Conservation (phyloP, 2,113 vertebrate genomes). For the Entosphenus tridentatus region DNA sequence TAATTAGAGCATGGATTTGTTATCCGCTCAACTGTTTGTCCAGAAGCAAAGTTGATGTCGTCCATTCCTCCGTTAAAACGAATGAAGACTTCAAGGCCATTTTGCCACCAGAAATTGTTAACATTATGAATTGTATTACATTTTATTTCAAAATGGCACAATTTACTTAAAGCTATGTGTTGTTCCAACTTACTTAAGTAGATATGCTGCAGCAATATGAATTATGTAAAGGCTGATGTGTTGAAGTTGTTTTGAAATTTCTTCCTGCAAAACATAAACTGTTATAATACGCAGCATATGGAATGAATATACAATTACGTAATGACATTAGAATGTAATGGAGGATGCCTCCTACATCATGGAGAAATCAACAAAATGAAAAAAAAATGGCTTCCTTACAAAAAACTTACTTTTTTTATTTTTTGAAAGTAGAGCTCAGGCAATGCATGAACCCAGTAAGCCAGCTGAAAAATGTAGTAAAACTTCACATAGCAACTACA, state of each 20-base stretch:
- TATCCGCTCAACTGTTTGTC: no score
- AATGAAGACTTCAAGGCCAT: no score
- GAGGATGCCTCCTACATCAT: not conserved
- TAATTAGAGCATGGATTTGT: no score
- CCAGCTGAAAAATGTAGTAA: constrained; percentile 85
- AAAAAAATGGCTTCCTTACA: constrained; percentile 5
- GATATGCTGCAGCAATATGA: constrained; percentile 63
- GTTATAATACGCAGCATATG: no score
- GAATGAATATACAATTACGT: constrained; percentile 4
- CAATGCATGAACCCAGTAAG: constrained; percentile 81
- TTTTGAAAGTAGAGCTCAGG: constrained; percentile 97
- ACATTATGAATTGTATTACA: no score
- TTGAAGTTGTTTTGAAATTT: constrained; percentile 63
- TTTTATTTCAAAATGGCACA: no score
- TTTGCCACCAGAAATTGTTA: no score
- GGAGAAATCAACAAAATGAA: not conserved
- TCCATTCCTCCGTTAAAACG: no score
- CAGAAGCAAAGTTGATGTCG: no score
- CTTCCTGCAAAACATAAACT: constrained; percentile 36
- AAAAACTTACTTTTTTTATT: constrained; percentile 66
- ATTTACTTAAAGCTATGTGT: no score
- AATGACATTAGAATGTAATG: not conserved
- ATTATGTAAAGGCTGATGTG: constrained; percentile 64
- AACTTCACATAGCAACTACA: constrained; percentile 91
- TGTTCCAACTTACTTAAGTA: constrained; percentile 61